A percentile compares a stretch with the other conserved stretches of the same genome.
phyloP scores from a whole-genome alignment of 2,113 vertebrate genomes.

The Orthochromis malagaraziensis region DNA sequence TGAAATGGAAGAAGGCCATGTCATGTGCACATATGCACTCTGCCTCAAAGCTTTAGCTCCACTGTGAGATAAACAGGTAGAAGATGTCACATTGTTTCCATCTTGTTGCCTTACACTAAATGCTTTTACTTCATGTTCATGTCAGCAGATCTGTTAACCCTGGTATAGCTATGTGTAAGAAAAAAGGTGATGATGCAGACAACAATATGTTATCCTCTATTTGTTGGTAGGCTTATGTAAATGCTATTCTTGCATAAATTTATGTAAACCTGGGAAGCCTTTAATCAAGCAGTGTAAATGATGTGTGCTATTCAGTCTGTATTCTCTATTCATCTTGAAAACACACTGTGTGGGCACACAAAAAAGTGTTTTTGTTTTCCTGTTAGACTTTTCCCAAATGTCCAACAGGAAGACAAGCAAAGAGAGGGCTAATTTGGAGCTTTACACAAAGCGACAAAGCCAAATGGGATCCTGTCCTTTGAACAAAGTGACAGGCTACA shows the following conservation, averaged over 20 bases:
- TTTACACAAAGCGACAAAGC: background rate
- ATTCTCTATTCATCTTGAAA: background rate
- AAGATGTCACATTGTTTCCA: background rate
- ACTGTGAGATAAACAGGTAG: background rate
- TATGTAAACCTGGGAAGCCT: constrained; percentile 18
- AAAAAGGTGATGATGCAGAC: background rate
- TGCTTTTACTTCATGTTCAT: background rate
- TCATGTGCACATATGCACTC: background rate
- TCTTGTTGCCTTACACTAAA: rapidly evolving
- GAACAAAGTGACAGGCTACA: background rate
- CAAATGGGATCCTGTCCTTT: background rate
- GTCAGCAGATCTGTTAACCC: background rate
- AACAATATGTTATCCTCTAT: background rate
- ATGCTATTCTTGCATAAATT: background rate
- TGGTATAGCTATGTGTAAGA: background rate
- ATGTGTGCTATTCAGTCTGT: background rate
- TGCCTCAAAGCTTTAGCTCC: background rate
- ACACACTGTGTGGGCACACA: background rate
- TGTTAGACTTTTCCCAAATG: background rate
- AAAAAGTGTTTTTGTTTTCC: background rate
- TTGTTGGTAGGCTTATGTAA: background rate
- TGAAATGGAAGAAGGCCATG: background rate
- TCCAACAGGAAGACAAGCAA: background rate
- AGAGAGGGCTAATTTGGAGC: background rate
- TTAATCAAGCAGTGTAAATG: background rate